Conservation (phyloP, 2,797 vertebrate genomes). For the Sarcophilus harrisii region DNA sequence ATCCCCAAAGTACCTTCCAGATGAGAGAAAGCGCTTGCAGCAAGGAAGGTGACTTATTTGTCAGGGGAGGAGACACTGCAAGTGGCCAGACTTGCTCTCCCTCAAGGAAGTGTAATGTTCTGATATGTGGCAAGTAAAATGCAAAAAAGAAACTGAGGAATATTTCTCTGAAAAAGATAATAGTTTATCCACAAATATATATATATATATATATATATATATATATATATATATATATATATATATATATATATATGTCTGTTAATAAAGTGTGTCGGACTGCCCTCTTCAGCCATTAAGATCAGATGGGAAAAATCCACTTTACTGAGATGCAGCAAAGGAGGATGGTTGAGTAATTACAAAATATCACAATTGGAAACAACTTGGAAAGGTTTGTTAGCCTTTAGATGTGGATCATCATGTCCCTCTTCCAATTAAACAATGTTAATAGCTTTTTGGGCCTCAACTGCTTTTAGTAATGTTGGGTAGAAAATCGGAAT, state of each 20-base stretch:
- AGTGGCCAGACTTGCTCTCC: neutral
- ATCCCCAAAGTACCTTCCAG: neutral
- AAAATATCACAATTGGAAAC: neutral
- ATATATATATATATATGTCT: neutral
- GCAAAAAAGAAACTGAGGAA: neutral
- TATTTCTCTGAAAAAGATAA: neutral
- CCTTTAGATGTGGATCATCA: neutral
- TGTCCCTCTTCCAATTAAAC: neutral
- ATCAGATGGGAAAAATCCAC: neutral
- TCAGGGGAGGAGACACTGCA: neutral
- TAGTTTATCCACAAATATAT: neutral
- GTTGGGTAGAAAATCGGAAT: neutral
- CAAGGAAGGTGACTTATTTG: neutral
- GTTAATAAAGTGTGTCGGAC: neutral
- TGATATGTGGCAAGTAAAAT: neutral
- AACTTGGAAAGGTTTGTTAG: neutral
- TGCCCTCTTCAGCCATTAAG: neutral
- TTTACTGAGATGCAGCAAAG: neutral
- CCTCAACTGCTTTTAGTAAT: neutral
- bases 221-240: too few relatives aligned
- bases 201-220: too few relatives aligned
- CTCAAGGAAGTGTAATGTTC: neutral
- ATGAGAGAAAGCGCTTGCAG: neutral
- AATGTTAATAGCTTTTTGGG: neutral
- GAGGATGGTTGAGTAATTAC: neutral